Conservation (phyloP, 2,113 vertebrate species). For the Dolichallabes microphthalmus region DNA sequence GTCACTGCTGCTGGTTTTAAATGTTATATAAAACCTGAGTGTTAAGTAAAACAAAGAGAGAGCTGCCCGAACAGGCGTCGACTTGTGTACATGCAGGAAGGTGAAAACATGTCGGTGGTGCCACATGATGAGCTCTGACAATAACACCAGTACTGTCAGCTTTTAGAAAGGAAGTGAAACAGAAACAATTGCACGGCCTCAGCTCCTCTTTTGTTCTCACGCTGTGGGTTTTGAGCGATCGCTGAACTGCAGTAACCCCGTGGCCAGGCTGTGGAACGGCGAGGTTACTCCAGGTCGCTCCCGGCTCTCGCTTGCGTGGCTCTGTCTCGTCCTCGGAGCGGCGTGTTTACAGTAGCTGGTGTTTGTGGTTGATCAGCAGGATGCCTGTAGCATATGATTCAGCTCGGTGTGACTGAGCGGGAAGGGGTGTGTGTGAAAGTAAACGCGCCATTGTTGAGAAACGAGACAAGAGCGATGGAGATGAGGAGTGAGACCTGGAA, state of each 20-base stretch:
- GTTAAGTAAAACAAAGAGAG: neutral
- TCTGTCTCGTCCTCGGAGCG: conserved; percentile 11
- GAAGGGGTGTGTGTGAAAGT: neutral
- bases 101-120: neutral
- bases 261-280: conserved; percentile 22
- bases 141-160: neutral
- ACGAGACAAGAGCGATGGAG: neutral
- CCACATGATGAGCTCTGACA: neutral
- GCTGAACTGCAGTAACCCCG: conserved; percentile 54
- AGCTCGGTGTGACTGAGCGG: neutral
- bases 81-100: no score
- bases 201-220: conserved; percentile 46
- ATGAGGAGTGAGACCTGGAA: neutral
- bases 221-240: neutral
- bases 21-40: neutral
- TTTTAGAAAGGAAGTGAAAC: neutral
- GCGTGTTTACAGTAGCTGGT: neutral
- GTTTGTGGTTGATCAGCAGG: neutral
- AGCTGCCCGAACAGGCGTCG: neutral
- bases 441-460: neutral
- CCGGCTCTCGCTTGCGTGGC: conserved; percentile 13
- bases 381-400: conserved; percentile 19
- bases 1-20: conserved; percentile 21
- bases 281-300: conserved; percentile 63
- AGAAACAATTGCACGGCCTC: neutral